Evolutionary conservation across 2,113 vertebrate species (phyloP).

Genomic region (Eidolon helvum): DNA sequence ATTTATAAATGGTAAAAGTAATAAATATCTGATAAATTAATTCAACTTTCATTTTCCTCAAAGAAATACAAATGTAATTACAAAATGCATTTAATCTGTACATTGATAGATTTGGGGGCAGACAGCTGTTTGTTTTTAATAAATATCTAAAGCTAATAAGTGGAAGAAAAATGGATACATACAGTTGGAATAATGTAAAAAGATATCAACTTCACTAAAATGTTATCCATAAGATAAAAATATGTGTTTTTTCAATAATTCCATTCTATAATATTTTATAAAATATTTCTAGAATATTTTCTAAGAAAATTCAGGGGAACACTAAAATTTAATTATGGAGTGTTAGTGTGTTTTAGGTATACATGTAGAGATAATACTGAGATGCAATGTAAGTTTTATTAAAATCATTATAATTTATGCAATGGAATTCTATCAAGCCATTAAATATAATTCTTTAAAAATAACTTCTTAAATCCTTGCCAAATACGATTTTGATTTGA

Average conservation of each 20-base stretch:
- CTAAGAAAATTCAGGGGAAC: neutral
- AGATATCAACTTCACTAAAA: neutral
- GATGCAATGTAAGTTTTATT: neutral
- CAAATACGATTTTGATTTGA: neutral
- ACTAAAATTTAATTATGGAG: neutral
- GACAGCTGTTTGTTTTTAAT: neutral
- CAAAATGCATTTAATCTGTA: neutral
- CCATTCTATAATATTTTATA: neutral
- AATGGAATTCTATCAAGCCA: neutral
- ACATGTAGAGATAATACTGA: neutral
- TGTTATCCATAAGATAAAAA: neutral
- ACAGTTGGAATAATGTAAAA: neutral
- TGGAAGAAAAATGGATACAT: neutral
- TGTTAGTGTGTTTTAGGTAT: neutral
- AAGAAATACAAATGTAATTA: neutral
- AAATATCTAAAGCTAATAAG: neutral
- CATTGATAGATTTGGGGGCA: neutral
- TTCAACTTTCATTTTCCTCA: neutral
- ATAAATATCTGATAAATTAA: neutral
- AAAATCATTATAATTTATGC: neutral
- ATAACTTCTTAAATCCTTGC: neutral
- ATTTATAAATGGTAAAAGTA: neutral
- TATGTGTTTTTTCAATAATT: neutral
- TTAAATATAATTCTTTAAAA: constrained; percentile 6
- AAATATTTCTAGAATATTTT: neutral